Percentiles rank a stretch among this genome's conserved stretches.
phyloP scores from a whole-genome alignment of 2,888 invertebrate species.

The Lithophane leautieri region DNA sequence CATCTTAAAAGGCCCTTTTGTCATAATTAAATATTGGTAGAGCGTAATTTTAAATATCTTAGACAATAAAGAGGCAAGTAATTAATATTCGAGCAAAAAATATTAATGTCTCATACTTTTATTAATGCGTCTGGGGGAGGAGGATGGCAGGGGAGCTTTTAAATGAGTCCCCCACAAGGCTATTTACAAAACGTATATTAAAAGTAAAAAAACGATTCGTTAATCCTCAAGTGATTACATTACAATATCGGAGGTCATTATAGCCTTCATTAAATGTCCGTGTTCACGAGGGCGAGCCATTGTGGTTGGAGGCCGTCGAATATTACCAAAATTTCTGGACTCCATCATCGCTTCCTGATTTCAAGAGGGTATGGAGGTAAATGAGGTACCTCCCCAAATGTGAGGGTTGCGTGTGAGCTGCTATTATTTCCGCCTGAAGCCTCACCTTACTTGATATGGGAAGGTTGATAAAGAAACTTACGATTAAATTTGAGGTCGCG shows the following conservation, averaged over 20 bases:
- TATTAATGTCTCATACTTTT: slow-evolving; percentile 20
- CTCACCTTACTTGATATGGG: slow-evolving; percentile 82
- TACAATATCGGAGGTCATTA: slow-evolving; percentile 48
- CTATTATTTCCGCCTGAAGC: slow-evolving; percentile 80
- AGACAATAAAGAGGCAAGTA: slow-evolving; percentile 2
- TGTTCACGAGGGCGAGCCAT: slow-evolving; percentile 26
- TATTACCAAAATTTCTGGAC: slow-evolving; percentile 62
- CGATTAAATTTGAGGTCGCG: slow-evolving; percentile 76
- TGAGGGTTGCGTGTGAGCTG: slow-evolving; percentile 80
- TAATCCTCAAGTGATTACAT: slow-evolving; percentile 45
- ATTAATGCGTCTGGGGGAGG: slow-evolving; percentile 10
- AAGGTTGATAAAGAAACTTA: slow-evolving; percentile 78
- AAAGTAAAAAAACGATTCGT: slow-evolving; percentile 43
- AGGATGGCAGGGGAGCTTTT: slow-evolving; percentile 5
- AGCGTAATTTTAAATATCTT: slow-evolving; percentile 10
- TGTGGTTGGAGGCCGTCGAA: slow-evolving; percentile 49
- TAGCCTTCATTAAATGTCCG: slow-evolving; percentile 45
- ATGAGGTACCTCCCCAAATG: slow-evolving; percentile 71
- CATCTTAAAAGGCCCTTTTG: background rate
- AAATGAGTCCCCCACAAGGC: background rate
- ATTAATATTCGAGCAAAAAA: slow-evolving; percentile 28
- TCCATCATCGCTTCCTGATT: slow-evolving; percentile 70
- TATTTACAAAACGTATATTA: slow-evolving; percentile 16
- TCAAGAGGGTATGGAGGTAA: slow-evolving; percentile 56
- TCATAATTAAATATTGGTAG: too few species aligned